Percentiles rank a stretch among this genome's conserved stretches.
These are phyloP conservation scores for Diadumene lineata DNA, from an alignment of 92 coral and sea anemone species.

Conservation along the genomic window DNA sequence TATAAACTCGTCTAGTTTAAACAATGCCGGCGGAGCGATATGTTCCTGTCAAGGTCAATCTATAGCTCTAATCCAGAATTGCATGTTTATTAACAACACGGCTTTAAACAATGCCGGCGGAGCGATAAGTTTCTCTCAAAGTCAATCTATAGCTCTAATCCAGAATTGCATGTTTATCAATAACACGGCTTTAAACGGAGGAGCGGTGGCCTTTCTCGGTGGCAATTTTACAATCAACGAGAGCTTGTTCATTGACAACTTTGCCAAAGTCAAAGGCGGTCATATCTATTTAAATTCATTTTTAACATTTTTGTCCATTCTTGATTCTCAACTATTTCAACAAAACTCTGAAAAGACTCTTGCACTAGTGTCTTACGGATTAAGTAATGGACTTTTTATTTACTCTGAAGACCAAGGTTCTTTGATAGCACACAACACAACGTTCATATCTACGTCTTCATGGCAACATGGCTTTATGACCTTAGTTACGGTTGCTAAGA, in stretches of 20 bases:
- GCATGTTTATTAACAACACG: slow-evolving; percentile 9
- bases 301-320: slow-evolving; percentile 18
- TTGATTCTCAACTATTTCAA: slow-evolving; percentile 37
- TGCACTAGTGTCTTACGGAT: slow-evolving; percentile 1
- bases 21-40: slow-evolving; percentile 10
- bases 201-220: slow-evolving; percentile 48
- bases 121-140: slow-evolving; percentile 9
- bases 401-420: slow-evolving; percentile 58
- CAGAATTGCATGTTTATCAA: slow-evolving; percentile 39
- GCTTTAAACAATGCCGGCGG: slow-evolving; percentile 8
- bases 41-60: background rate
- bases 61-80: background rate
- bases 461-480: slow-evolving; percentile 26
- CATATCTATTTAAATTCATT: slow-evolving; percentile 34
- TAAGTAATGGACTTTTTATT: slow-evolving; percentile 38
- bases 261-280: slow-evolving; percentile 50
- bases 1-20: background rate
- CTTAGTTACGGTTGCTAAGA: slow-evolving; percentile 47
- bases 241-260: slow-evolving; percentile 63
- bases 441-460: background rate
- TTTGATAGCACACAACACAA: slow-evolving; percentile 19
- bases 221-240: slow-evolving; percentile 44
- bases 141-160: too few species aligned
- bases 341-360: background rate
- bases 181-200: slow-evolving; percentile 63